These are phyloP conservation scores for Helicolenus hilgendorfi DNA, from an alignment of 2,797 vertebrate species.

Conservation along the genomic window DNA sequence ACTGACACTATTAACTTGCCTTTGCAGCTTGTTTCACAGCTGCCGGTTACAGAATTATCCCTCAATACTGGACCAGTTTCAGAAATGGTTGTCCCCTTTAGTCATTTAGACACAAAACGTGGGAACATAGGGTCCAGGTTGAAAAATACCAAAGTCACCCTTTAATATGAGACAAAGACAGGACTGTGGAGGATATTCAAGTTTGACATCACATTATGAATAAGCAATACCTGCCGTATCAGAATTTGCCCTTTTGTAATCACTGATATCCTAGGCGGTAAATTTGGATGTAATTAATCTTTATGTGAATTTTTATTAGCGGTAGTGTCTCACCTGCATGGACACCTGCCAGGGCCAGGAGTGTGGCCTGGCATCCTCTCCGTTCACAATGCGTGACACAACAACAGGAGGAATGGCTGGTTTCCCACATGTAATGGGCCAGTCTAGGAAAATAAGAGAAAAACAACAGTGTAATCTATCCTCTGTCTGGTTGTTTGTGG, in stretches of 20 bases:
- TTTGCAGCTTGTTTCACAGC: too few species aligned
- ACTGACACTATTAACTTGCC: too few species aligned
- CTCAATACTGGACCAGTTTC: too few species aligned
- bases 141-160: too few species aligned
- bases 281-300: neutral
- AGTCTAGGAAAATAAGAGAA: constrained; percentile 76
- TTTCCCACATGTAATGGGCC: constrained; percentile 86
- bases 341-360: constrained; percentile 92
- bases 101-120: too few species aligned
- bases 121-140: too few species aligned
- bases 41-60: too few species aligned
- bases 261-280: neutral
- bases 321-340: constrained; percentile 86
- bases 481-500: constrained; percentile 9
- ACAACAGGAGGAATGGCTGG: constrained; percentile 82
- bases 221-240: neutral
- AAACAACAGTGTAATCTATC: neutral
- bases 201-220: neutral
- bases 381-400: constrained; percentile 87
- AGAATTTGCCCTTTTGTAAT: neutral
- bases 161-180: neutral
- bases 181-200: neutral
- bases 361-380: constrained; percentile 85
- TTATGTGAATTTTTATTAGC: neutral
- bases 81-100: too few species aligned